phyloP scores from a whole-genome alignment of 2,797 vertebrate species.

The Pipistrellus kuhlii region DNA sequence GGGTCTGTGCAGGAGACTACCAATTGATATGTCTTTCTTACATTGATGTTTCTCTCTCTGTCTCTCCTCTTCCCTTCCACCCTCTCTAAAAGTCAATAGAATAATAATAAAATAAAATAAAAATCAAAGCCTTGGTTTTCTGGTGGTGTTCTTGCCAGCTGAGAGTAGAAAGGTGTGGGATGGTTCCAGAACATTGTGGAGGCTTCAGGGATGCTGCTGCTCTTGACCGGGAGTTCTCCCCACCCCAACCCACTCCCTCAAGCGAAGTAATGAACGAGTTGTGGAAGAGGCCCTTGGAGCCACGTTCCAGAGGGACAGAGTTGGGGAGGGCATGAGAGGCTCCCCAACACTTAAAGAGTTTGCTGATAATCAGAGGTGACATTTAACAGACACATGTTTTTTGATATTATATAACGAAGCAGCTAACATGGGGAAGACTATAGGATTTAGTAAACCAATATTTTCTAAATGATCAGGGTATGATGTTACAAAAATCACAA shows the following conservation, averaged over 20 bases:
- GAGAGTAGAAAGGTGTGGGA: background rate
- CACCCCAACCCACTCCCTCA: background rate
- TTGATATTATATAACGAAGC: background rate
- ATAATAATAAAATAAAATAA: too few species aligned
- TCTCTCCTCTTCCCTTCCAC: too few species aligned
- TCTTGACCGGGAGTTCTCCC: background rate
- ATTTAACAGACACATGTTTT: background rate
- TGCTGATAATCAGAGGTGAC: background rate
- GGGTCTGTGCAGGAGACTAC: too few species aligned
- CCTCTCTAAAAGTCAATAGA: too few species aligned
- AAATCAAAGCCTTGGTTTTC: slow-evolving; percentile 57
- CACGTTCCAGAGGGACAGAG: background rate
- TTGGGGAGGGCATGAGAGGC: background rate
- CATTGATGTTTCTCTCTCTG: too few species aligned
- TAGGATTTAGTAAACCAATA: background rate
- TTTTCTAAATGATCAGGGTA: background rate
- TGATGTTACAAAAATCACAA: background rate
- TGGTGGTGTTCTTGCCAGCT: background rate
- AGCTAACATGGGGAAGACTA: background rate
- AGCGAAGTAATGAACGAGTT: background rate
- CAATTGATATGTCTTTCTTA: too few species aligned
- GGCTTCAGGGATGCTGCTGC: background rate
- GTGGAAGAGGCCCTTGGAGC: background rate
- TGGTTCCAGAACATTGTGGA: slow-evolving; percentile 15
- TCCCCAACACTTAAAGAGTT: background rate